Base-by-base conservation (phyloP, 2,113 vertebrate genomes). In the Ictalurus furcatus region DNA sequence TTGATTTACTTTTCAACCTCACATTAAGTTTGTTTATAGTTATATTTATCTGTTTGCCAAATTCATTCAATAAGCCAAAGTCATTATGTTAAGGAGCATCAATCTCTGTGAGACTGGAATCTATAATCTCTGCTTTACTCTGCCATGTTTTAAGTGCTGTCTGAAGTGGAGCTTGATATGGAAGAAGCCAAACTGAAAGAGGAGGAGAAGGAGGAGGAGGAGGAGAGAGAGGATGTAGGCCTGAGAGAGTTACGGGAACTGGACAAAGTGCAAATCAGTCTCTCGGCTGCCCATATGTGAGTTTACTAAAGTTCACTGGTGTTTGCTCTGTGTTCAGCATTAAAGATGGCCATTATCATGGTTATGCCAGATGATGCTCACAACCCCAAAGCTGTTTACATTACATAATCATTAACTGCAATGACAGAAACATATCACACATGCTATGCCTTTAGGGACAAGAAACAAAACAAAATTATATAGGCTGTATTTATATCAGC, bases 271-370 rank as follows among this genome's bases (percentile, higher is more conserved):
- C 85, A 88, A 34, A 86, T 90, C 30, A 87, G 37, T 19, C 58
- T 79, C 12, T 59, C 67, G 14, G 19, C 59, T 34, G 34, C 69
- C 25, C 83, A 86, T 40, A 21, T 74, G 91, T 92, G 85, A 91
- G 93, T 89, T 93, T 91, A 93, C 91, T 44, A 73, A 5, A 91
- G 91, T 87, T 61, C 90, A 89, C 89, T 83, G 25, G 84, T 90
- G 63, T 88, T 63, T 63, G 73, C 85, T 88, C 86, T 87, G 86
- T 37, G 52, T 86, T 67, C 69, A 84, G 71, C 91, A 54, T 74
- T 67, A 40, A 85, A 87, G 40, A 44, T 2, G 40, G 40, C 23
- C 85, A 88, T 74, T 82, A 67, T 69, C 76, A 48, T 85, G 67
- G 69, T 87, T 88, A 82, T 78, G 76, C 37, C 86, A 80, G 58